Evolutionary conservation across 53 echinoderm and acorn worm genomes (phyloP).

Genomic region (Paelopatides confundens): DNA sequence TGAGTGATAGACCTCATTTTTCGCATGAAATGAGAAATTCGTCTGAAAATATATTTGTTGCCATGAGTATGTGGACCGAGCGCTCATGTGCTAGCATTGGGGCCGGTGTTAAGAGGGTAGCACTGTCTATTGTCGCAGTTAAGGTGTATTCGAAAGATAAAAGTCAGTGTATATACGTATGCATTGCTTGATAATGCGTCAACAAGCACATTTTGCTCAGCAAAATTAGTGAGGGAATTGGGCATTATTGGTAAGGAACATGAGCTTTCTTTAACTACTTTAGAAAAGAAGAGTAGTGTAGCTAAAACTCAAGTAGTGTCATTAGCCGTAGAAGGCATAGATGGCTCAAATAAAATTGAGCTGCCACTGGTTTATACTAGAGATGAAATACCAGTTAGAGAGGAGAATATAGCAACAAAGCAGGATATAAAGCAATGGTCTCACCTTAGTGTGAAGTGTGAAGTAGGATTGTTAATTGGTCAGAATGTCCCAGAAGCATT

Average conservation of each 20-base stretch:
- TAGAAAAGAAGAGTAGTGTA: not conserved
- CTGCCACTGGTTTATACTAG: slow-evolving; percentile 45
- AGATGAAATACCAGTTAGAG: slow-evolving; percentile 26
- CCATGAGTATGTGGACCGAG: not conserved
- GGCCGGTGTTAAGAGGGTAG: slow-evolving; percentile 26
- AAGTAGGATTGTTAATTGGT: slow-evolving; percentile 41
- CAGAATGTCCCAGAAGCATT: slow-evolving; percentile 44
- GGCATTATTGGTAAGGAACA: not conserved
- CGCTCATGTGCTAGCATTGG: not conserved
- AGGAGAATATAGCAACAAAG: not conserved
- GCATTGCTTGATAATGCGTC: slow-evolving; percentile 9
- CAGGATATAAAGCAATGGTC: not conserved
- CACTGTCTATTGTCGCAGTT: slow-evolving; percentile 36
- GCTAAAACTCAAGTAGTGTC: not conserved
- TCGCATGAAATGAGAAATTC: no score
- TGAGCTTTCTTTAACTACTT: not conserved
- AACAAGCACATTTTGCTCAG: slow-evolving; percentile 26
- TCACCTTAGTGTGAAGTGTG: slow-evolving; percentile 41
- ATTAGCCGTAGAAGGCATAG: slow-evolving; percentile 18
- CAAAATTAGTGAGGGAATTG: not conserved
- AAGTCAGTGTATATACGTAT: slow-evolving; percentile 5
- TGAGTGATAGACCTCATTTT: no score
- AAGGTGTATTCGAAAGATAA: not conserved
- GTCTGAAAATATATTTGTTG: not conserved
- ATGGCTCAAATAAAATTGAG: not conserved